Percentiles rank a stretch among this genome's conserved stretches.
Conservation (phyloP, 2,113 vertebrate species). For the Copsychus sechellarum region DNA sequence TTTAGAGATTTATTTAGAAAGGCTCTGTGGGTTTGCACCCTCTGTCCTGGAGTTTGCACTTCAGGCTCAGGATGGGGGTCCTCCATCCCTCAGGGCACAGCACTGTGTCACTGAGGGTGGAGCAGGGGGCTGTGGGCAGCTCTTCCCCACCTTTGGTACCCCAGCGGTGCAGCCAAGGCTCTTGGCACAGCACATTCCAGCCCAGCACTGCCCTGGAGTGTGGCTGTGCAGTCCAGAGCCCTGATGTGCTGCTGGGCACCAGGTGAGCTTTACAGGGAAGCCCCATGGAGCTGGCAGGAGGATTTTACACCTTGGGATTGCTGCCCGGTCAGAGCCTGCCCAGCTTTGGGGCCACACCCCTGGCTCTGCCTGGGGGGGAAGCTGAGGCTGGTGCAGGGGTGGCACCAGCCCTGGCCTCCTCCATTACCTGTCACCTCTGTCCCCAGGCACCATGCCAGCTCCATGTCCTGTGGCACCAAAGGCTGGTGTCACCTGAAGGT, state of each 20-base stretch:
- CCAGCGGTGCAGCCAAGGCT: fast-evolving
- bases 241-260: not conserved
- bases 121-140: not conserved
- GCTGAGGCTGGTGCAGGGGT: not conserved
- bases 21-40: not conserved
- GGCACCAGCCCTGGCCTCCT: not conserved
- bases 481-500: not conserved
- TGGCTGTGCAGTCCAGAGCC: fast-evolving
- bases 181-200: not conserved
- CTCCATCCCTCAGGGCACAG: not conserved
- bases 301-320: not conserved
- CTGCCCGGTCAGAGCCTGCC: not conserved
- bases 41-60: fast-evolving
- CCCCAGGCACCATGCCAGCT: fast-evolving
- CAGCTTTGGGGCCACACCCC: too few species aligned
- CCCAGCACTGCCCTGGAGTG: not conserved
- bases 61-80: not conserved
- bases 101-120: not conserved
- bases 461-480: fast-evolving
- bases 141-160: not conserved
- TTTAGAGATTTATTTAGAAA: not conserved
- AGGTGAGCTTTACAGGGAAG: fast-evolving
- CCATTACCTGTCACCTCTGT: fast-evolving
- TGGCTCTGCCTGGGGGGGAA: not conserved
- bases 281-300: not conserved